Conservation (phyloP, 2,113 vertebrate species). For the Corynorhinus townsendii region DNA sequence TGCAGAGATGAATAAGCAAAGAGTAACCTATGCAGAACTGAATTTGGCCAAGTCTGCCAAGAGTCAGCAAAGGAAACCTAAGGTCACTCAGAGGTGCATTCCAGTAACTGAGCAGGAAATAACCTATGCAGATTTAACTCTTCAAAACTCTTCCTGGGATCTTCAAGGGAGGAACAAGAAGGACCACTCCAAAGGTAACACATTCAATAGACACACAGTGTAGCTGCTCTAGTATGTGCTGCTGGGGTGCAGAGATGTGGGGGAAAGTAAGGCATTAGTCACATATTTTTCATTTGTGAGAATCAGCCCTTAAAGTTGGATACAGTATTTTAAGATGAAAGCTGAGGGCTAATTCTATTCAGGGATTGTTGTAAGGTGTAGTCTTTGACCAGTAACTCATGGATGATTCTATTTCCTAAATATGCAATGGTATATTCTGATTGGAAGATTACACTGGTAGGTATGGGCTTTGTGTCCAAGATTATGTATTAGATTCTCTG, state of each 20-base stretch:
- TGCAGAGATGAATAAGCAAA: background rate
- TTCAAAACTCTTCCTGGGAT: background rate
- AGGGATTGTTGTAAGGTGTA: background rate
- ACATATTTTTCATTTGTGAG: background rate
- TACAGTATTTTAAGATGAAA: background rate
- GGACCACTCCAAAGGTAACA: background rate
- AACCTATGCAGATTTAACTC: background rate
- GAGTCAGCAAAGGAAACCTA: background rate
- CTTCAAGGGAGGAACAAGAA: background rate
- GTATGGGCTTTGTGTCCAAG: background rate
- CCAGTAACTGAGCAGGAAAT: background rate
- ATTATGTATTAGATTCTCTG: background rate
- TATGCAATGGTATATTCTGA: background rate
- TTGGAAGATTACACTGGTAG: background rate
- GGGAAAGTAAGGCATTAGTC: background rate
- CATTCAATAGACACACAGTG: too few relatives aligned
- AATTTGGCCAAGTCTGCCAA: background rate
- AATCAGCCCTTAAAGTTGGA: background rate
- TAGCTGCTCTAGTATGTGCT: background rate
- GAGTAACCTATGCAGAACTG: background rate
- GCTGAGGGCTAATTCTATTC: background rate
- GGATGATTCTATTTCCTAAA: background rate
- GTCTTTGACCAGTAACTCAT: background rate
- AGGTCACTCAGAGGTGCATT: background rate
- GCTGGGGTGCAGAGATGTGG: background rate